Conservation (phyloP, 2,888 invertebrate genomes). For the Drosophila neonasuta region DNA sequence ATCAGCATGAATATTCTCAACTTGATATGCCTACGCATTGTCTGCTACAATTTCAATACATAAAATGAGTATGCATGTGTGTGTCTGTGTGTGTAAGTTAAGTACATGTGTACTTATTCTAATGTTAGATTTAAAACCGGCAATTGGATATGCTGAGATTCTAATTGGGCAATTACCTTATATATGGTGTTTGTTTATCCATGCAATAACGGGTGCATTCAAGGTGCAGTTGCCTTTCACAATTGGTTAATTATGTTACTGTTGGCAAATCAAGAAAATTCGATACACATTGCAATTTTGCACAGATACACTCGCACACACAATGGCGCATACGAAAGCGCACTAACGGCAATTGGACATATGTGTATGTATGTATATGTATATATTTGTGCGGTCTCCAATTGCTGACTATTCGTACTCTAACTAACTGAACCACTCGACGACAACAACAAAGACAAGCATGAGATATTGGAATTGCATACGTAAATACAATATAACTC, state of each 20-base stretch:
- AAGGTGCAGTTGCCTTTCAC: slow-evolving; percentile 11
- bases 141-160: not conserved
- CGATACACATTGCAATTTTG: slow-evolving; percentile 66
- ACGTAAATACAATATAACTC: slow-evolving; percentile 24
- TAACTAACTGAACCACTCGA: not conserved
- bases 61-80: slow-evolving; percentile 1
- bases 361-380: not conserved
- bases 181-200: slow-evolving; percentile 37
- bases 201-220: slow-evolving; percentile 41
- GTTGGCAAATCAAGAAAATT: slow-evolving; percentile 67
- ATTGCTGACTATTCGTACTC: slow-evolving; percentile 8
- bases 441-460: not conserved
- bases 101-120: slow-evolving; percentile 32
- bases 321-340: slow-evolving; percentile 16
- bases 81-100: slow-evolving; percentile 2
- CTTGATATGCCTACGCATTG: slow-evolving; percentile 28
- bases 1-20: slow-evolving; percentile 11
- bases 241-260: slow-evolving; percentile 28
- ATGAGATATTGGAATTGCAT: slow-evolving; percentile 5
- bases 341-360: slow-evolving; percentile 20
- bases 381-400: not conserved
- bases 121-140: slow-evolving; percentile 26
- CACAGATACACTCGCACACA: slow-evolving; percentile 17
- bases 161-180: slow-evolving; percentile 47
- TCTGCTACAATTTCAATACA: slow-evolving; percentile 26